A percentile compares a stretch with the other conserved stretches of the same genome.
These are phyloP conservation scores for Drepana falcataria DNA, from an alignment of 2,888 invertebrate species.

Conservation along the genomic window DNA sequence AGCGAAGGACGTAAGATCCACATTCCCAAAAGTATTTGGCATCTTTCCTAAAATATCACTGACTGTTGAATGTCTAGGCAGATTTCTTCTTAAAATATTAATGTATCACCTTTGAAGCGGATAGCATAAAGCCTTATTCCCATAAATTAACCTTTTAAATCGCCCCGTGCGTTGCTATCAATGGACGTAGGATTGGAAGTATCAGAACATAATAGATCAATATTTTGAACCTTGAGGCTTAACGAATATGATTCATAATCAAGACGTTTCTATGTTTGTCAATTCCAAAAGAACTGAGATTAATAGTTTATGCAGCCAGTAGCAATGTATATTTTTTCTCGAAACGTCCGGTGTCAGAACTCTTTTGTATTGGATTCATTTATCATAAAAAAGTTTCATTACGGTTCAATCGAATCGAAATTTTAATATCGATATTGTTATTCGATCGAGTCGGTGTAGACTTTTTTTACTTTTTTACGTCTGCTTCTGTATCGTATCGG, in stretches of 20 bases:
- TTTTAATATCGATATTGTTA: constrained; percentile 56
- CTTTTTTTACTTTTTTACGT: constrained; percentile 35
- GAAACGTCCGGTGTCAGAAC: constrained; percentile 43
- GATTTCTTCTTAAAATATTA: too few species aligned
- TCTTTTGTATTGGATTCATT: constrained; percentile 53
- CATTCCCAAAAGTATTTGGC: too few species aligned
- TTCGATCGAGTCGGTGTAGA: constrained; percentile 31
- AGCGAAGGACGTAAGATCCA: too few species aligned
- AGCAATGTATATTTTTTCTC: constrained; percentile 41
- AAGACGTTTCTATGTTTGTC: constrained; percentile 9
- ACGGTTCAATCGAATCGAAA: constrained; percentile 41
- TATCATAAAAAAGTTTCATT: constrained; percentile 45
- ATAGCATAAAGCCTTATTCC: neutral
- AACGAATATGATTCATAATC: neutral
- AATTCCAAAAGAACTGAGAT: constrained; percentile 53
- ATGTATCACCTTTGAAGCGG: neutral
- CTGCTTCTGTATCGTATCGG: constrained; percentile 21
- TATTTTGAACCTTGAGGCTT: constrained; percentile 7
- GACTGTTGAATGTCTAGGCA: too few species aligned
- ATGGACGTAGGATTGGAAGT: constrained; percentile 1
- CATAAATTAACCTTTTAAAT: constrained; percentile 5
- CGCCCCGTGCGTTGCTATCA: neutral
- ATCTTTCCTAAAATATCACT: too few species aligned
- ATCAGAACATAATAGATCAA: neutral
- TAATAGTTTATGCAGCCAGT: constrained; percentile 62